A percentile compares a stretch with the other conserved stretches of the same genome.
Evolutionary conservation across 2,888 invertebrate genomes (phyloP).

Genomic region (Hanleya hanleyi): DNA sequence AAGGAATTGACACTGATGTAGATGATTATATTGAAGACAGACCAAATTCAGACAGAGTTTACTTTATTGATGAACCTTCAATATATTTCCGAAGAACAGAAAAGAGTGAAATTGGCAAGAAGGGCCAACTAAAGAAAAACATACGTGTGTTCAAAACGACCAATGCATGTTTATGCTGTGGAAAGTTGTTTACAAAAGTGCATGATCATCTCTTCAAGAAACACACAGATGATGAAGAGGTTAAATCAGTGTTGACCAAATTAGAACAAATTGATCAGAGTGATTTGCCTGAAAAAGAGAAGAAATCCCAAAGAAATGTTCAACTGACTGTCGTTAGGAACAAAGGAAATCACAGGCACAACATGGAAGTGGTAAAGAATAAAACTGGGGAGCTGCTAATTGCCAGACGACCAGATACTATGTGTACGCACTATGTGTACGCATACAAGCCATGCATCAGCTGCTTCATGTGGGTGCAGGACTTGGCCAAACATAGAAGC

Average conservation of each 20-base stretch:
- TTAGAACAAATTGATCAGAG: background rate
- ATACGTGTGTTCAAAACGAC: background rate
- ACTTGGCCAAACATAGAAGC: background rate
- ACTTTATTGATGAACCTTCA: background rate
- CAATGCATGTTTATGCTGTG: background rate
- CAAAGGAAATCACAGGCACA: background rate
- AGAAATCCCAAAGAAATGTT: no score
- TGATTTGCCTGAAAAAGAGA: no score
- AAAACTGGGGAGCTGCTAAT: background rate
- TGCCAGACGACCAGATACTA: background rate
- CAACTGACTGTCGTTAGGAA: background rate
- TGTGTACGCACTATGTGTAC: background rate
- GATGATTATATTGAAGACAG: no score
- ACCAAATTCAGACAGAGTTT: background rate
- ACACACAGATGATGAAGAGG: background rate
- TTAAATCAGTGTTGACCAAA: background rate
- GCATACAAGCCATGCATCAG: background rate
- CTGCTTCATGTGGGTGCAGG: background rate
- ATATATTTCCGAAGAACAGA: background rate
- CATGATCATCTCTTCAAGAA: background rate
- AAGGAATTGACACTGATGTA: no score
- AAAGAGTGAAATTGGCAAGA: background rate
- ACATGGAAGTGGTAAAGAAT: background rate
- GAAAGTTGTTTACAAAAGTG: background rate
- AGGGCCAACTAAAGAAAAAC: background rate